A percentile compares a stretch with the other conserved stretches of the same genome.
phyloP scores from a whole-genome alignment of 2,888 invertebrate species.

The Pyrrhosoma nymphula region DNA sequence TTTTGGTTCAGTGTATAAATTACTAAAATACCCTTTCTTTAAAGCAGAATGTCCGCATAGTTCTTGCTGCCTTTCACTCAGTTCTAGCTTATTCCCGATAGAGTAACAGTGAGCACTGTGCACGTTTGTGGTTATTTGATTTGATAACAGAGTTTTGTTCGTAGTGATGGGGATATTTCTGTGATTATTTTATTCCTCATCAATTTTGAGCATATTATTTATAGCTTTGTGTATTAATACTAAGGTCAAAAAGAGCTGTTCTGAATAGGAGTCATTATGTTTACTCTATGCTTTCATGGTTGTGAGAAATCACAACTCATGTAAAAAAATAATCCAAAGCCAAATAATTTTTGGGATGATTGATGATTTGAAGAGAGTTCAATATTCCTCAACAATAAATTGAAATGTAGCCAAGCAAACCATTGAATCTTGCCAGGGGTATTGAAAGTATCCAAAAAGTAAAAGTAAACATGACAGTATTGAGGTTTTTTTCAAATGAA shows the following conservation, averaged over 20 bases:
- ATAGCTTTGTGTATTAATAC: constrained; percentile 14
- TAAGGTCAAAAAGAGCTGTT: not conserved
- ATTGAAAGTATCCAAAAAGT: too few species aligned
- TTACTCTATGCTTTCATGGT: not conserved
- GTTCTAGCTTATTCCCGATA: constrained; percentile 46
- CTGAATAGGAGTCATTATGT: not conserved
- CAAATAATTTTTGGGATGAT: too few species aligned
- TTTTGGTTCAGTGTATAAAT: constrained; percentile 14
- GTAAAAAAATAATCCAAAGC: not conserved
- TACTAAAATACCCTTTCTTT: not conserved
- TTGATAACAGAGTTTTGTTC: constrained; percentile 46
- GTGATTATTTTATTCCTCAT: constrained; percentile 43
- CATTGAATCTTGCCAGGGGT: too few species aligned
- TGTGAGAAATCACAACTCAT: not conserved
- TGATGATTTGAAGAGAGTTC: too few species aligned
- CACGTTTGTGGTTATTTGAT: constrained; percentile 50
- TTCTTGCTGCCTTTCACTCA: constrained; percentile 49
- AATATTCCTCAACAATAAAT: too few species aligned
- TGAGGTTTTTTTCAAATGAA: too few species aligned
- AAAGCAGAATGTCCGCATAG: constrained; percentile 40
- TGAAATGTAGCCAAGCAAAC: too few species aligned
- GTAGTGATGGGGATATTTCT: constrained; percentile 36
- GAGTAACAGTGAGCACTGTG: constrained; percentile 48
- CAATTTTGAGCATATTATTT: not conserved
- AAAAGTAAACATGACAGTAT: too few species aligned